Evolutionary conservation across 2,113 vertebrate genomes (phyloP).

Genomic region (Megaptera novaeangliae): DNA sequence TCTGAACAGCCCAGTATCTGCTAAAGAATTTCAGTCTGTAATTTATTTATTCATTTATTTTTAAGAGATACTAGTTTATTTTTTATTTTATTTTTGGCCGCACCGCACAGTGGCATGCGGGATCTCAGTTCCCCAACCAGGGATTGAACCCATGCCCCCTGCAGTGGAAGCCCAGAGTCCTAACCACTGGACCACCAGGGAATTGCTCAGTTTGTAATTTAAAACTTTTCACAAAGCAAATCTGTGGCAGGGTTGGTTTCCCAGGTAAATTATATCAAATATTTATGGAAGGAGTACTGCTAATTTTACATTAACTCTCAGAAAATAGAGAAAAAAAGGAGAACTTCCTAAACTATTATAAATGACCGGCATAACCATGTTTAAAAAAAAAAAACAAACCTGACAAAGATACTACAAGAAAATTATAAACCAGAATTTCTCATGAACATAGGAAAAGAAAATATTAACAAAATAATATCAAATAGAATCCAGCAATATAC

Average conservation of each 20-base stretch:
- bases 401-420: conserved; percentile 1
- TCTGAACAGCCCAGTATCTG: background rate
- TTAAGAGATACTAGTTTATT: too few relatives aligned
- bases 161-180: too few relatives aligned
- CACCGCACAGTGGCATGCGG: too few relatives aligned
- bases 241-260: background rate
- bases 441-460: background rate
- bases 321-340: background rate
- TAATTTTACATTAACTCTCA: background rate
- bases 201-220: background rate
- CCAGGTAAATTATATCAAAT: background rate
- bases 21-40: background rate
- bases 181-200: too few relatives aligned
- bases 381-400: background rate
- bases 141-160: too few relatives aligned
- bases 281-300: background rate
- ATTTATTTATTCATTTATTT: background rate
- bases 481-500: background rate
- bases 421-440: background rate
- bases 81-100: too few relatives aligned
- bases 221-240: conserved; percentile 14
- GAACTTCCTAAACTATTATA: background rate
- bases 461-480: background rate
- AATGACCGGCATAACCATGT: background rate
- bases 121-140: too few relatives aligned